Evolutionary conservation across 1,140 invertebrate species (phyloP).

Genomic region (Helicoverpa zea): DNA sequence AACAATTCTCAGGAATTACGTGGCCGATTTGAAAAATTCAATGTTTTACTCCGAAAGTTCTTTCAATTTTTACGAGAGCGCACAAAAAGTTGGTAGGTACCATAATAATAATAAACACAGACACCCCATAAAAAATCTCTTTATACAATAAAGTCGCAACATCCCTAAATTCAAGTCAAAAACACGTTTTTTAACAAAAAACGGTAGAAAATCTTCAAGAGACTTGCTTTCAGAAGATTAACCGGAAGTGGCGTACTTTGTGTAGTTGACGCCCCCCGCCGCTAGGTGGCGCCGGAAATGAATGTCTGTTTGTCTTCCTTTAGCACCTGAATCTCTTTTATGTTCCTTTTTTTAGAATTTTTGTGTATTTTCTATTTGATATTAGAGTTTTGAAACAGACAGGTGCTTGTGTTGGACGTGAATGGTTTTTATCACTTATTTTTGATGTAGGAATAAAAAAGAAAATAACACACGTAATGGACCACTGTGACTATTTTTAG

Average conservation of each 20-base stretch:
- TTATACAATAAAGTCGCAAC: slow-evolving; percentile 6
- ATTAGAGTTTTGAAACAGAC: not conserved
- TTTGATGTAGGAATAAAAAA: not conserved
- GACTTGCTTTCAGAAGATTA: slow-evolving; percentile 47
- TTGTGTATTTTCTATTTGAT: slow-evolving; percentile 9
- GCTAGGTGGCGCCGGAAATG: slow-evolving; percentile 55
- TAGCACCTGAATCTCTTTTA: slow-evolving; percentile 52
- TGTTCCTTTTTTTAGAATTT: slow-evolving; percentile 28
- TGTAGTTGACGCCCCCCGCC: slow-evolving; percentile 49
- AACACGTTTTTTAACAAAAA: slow-evolving; percentile 42
- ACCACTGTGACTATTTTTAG: too few relatives aligned
- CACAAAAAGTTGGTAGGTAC: not conserved
- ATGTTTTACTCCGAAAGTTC: too few relatives aligned
- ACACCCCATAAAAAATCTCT: not conserved
- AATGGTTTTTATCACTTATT: not conserved
- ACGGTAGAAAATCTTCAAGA: slow-evolving; percentile 30
- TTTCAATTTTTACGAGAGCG: too few relatives aligned
- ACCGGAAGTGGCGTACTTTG: slow-evolving; percentile 49
- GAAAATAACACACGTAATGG: too few relatives aligned
- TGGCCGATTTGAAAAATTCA: too few relatives aligned
- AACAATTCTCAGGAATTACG: too few relatives aligned
- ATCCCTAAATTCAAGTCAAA: slow-evolving; percentile 44
- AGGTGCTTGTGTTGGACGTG: not conserved
- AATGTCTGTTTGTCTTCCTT: slow-evolving; percentile 59
- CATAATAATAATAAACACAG: slow-evolving; percentile 10